phyloP scores from a whole-genome alignment of 2,888 invertebrate genomes.

The Epinotia brunnichana region DNA sequence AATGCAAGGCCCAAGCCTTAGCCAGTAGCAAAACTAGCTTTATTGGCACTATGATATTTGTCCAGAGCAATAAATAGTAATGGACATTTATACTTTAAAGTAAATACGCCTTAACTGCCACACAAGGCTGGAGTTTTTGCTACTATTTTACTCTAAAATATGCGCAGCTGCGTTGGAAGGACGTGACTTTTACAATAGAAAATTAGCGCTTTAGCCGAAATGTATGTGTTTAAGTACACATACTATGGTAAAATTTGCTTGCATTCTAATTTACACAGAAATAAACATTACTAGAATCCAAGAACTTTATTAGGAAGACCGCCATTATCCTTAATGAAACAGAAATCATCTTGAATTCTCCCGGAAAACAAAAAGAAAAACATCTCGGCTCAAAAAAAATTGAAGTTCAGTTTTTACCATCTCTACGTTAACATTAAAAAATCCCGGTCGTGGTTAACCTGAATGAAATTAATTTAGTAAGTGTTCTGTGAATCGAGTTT shows the following conservation, averaged over 20 bases:
- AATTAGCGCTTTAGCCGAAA: slow-evolving; percentile 27
- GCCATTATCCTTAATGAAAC: too few relatives aligned
- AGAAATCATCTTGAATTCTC: too few relatives aligned
- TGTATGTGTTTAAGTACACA: slow-evolving; percentile 3
- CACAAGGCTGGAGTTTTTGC: background rate
- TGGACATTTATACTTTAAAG: background rate
- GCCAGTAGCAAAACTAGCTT: slow-evolving; percentile 4
- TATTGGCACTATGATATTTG: slow-evolving; percentile 25
- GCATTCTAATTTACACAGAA: background rate
- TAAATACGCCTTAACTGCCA: background rate
- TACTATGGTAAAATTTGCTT: background rate
- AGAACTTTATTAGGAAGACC: too few relatives aligned
- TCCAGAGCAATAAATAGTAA: slow-evolving; percentile 9
- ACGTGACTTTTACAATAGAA: slow-evolving; percentile 34
- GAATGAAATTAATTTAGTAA: too few relatives aligned
- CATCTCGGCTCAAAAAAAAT: too few relatives aligned
- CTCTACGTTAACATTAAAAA: too few relatives aligned
- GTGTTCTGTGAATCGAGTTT: too few relatives aligned
- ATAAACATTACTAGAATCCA: background rate
- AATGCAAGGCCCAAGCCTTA: background rate
- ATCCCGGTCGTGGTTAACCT: too few relatives aligned
- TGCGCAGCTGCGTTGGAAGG: slow-evolving; percentile 5
- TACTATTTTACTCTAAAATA: background rate
- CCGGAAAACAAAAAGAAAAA: too few relatives aligned
- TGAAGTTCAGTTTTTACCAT: too few relatives aligned